Conservation (phyloP, 2,797 vertebrate species). For the Botia kubotai region DNA sequence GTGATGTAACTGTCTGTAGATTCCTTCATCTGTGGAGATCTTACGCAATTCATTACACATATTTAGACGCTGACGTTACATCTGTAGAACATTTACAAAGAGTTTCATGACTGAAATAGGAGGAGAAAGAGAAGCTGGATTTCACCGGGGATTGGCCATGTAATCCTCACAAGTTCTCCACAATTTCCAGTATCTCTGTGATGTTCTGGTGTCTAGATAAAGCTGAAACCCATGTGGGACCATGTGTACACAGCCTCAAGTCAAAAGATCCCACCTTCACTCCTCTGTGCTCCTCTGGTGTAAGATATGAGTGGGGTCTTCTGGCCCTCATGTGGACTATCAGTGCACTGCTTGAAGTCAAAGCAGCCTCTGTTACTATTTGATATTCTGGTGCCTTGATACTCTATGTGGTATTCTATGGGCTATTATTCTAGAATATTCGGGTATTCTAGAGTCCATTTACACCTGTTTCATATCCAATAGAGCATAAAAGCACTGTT, state of each 20-base stretch:
- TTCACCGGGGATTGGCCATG: neutral
- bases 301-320: neutral
- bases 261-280: neutral
- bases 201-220: neutral
- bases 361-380: too few species aligned
- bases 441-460: neutral
- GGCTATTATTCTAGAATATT: too few species aligned
- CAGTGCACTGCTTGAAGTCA: too few species aligned
- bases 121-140: neutral
- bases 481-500: neutral
- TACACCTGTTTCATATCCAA: neutral
- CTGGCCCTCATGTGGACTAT: too few species aligned
- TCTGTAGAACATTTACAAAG: neutral
- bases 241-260: neutral
- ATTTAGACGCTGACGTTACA: neutral
- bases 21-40: neutral
- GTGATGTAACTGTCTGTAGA: conserved; percentile 46
- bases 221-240: neutral
- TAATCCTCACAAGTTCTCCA: neutral
- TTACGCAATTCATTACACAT: neutral
- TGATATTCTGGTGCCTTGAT: neutral
- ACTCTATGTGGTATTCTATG: too few species aligned
- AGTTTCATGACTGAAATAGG: neutral
- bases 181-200: neutral
- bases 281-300: neutral